Evolutionary conservation across 2,113 vertebrate genomes (phyloP).

Genomic region (Centropristis striata): DNA sequence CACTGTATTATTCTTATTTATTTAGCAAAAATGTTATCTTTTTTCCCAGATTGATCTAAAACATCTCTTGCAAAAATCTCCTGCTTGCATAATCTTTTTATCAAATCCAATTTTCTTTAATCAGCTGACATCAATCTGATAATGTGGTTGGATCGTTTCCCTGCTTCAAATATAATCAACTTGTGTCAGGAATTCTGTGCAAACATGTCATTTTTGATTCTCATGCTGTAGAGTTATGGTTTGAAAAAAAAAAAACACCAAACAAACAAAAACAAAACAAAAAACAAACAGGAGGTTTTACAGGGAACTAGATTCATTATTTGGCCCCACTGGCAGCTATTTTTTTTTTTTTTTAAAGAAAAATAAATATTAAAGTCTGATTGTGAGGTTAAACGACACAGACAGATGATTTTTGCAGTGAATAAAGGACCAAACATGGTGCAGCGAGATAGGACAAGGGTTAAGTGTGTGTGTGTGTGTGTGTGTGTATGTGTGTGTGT

Average conservation of each 20-base stretch:
- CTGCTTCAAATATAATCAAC: conserved; percentile 8
- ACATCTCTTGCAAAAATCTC: background rate
- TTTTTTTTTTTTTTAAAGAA: conserved; percentile 11
- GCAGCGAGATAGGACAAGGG: conserved; percentile 25
- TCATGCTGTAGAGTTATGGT: background rate
- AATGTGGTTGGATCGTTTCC: background rate
- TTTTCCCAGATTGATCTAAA: background rate
- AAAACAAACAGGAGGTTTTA: conserved; percentile 4
- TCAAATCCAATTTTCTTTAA: conserved; percentile 7
- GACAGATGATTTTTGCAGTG: conserved; percentile 36
- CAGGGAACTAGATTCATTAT: conserved; percentile 14
- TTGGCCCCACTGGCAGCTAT: conserved; percentile 23
- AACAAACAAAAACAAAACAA: conserved; percentile 4
- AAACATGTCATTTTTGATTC: background rate
- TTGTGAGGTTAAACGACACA: conserved; percentile 30
- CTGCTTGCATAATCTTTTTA: background rate
- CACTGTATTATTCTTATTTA: conserved; percentile 5
- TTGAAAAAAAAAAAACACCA: too few relatives aligned
- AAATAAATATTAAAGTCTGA: conserved; percentile 28
- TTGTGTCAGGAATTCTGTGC: background rate
- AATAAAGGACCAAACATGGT: conserved; percentile 49
- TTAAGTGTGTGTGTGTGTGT: conserved; percentile 23
- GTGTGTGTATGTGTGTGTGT: conserved; percentile 11
- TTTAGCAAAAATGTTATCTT: background rate
- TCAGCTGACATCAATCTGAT: conserved; percentile 20